phyloP scores from a whole-genome alignment of 2,797 vertebrate species.

The Cryptoblepharus egeriae region DNA sequence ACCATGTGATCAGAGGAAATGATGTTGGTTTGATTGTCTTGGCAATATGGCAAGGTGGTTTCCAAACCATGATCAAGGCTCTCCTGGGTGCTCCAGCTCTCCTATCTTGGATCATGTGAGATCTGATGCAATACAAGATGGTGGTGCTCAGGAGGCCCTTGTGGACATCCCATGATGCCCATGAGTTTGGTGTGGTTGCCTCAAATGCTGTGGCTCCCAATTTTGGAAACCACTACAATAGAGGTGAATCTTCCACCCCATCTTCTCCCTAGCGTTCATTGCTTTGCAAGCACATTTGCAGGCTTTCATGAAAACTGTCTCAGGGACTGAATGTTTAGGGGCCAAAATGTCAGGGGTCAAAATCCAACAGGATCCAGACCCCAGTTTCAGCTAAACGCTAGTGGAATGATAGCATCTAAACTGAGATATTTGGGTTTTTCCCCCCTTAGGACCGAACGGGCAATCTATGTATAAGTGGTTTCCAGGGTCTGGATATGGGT shows the following conservation, averaged over 20 bases:
- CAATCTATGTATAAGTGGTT: constrained; percentile 80
- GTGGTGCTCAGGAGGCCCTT: no score
- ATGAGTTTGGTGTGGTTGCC: no score
- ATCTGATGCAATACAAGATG: no score
- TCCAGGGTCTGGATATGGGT: constrained; percentile 77
- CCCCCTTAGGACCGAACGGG: constrained; percentile 78
- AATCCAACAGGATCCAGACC: neutral
- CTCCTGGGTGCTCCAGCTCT: no score
- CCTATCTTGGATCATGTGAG: no score
- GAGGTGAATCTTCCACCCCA: neutral
- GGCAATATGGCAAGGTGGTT: neutral
- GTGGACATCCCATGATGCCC: no score
- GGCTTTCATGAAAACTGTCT: neutral
- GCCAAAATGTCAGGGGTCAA: neutral
- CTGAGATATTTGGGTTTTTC: constrained; percentile 5
- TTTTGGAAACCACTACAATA: no score
- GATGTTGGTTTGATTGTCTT: neutral
- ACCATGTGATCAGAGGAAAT: no score
- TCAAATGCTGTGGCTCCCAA: no score
- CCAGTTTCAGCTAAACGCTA: no score
- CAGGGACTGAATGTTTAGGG: neutral
- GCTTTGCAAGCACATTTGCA: neutral
- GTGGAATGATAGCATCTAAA: neutral
- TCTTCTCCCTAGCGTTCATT: no score
- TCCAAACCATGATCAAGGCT: no score